phyloP scores from a whole-genome alignment of 1,140 invertebrate species.

The Drosophila novamexicana region DNA sequence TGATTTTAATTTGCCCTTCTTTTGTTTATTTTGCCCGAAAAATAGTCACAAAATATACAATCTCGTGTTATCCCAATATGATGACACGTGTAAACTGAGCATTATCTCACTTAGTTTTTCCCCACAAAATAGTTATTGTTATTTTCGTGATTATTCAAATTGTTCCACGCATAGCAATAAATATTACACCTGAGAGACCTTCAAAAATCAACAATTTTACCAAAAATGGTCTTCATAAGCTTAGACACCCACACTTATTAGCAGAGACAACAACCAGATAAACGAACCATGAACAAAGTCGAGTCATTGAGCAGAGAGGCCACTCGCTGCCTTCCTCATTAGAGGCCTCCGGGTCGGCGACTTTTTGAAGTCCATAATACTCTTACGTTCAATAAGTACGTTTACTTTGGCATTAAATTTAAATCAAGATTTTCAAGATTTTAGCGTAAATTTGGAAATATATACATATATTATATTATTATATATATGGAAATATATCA shows the following conservation, averaged over 20 bases:
- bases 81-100: neutral
- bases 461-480: too few relatives aligned
- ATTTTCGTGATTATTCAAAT: neutral
- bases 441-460: too few relatives aligned
- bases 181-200: constrained; percentile 20
- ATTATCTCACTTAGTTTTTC: neutral
- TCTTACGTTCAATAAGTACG: neutral
- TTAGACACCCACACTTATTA: constrained; percentile 50
- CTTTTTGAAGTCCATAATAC: constrained; percentile 10
- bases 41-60: neutral
- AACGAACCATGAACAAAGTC: constrained; percentile 52
- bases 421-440: too few relatives aligned
- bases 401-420: too few relatives aligned
- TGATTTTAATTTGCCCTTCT: too few relatives aligned
- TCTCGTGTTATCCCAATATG: neutral
- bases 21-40: too few relatives aligned
- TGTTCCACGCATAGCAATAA: neutral
- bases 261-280: constrained; percentile 37
- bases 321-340: constrained; percentile 8
- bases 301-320: constrained; percentile 42
- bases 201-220: constrained; percentile 18
- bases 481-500: too few relatives aligned
- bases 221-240: constrained; percentile 39
- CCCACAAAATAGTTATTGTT: neutral
- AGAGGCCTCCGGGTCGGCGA: constrained; percentile 9